These are phyloP conservation scores for silkworm (Bombyx mori) DNA, from an alignment of 1,140 invertebrate genomes.

Conservation along the genomic window DNA sequence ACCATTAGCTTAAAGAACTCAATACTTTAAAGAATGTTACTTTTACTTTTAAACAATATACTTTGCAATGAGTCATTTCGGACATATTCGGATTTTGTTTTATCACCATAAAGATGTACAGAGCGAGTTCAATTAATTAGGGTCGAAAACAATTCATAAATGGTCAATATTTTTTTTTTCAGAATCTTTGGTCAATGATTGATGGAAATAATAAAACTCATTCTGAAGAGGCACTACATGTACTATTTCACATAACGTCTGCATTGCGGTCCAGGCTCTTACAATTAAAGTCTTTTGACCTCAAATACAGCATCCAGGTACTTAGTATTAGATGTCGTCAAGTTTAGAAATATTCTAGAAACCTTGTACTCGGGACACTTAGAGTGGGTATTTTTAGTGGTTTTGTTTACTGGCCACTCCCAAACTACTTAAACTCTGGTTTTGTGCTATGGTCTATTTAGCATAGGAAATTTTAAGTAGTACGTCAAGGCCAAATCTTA, in stretches of 20 bases:
- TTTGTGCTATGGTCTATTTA: too few relatives aligned
- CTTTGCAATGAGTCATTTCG: too few relatives aligned
- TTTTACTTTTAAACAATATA: too few relatives aligned
- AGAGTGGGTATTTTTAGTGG: not conserved
- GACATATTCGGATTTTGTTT: too few relatives aligned
- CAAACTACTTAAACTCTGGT: too few relatives aligned
- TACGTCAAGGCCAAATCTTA: too few relatives aligned
- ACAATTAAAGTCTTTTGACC: conserved; percentile 42
- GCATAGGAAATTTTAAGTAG: too few relatives aligned
- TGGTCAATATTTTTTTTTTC: conserved; percentile 17
- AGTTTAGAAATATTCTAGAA: conserved; percentile 28
- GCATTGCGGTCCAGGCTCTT: conserved; percentile 31
- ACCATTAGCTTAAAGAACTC: too few relatives aligned
- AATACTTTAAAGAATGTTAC: too few relatives aligned
- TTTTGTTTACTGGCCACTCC: too few relatives aligned
- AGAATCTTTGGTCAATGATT: conserved; percentile 47
- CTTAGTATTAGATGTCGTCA: not conserved
- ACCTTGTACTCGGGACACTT: conserved; percentile 14
- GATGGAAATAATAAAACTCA: conserved; percentile 35
- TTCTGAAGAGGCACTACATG: conserved; percentile 42
- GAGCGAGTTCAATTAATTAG: too few relatives aligned
- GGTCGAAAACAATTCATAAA: conserved; percentile 1
- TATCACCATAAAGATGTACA: too few relatives aligned
- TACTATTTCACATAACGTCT: conserved; percentile 38
- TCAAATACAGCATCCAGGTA: conserved; percentile 42